These are phyloP conservation scores for Dromaius novaehollandiae DNA, from an alignment of 2,113 vertebrate species.

Conservation along the genomic window DNA sequence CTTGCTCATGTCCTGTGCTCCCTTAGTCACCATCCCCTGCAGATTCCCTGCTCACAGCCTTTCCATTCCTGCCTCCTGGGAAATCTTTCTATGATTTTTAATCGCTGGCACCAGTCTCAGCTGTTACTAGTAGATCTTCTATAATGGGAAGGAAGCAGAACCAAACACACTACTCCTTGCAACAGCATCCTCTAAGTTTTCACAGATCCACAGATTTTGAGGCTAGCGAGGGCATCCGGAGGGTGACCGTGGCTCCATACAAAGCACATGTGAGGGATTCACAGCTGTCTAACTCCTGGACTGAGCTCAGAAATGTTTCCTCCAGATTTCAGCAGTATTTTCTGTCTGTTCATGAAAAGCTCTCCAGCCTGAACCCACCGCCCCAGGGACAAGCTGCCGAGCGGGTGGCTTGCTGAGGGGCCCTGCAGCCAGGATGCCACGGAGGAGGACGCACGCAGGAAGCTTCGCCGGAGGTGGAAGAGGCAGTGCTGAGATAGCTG, in stretches of 20 bases:
- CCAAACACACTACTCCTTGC: not conserved
- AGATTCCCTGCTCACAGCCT: not conserved
- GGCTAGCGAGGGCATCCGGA: not conserved
- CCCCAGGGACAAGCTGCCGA: too few relatives aligned
- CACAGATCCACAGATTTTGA: not conserved
- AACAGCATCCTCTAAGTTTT: not conserved
- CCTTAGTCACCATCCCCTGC: not conserved
- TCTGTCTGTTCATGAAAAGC: not conserved
- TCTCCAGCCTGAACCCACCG: not conserved
- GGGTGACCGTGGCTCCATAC: too few relatives aligned
- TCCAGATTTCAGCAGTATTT: not conserved
- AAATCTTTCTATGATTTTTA: not conserved
- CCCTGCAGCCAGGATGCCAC: not conserved
- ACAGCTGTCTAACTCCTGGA: not conserved
- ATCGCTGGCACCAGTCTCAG: not conserved
- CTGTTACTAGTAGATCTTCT: not conserved
- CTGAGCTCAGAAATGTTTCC: not conserved
- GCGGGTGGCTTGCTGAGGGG: too few relatives aligned
- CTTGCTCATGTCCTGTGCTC: too few relatives aligned
- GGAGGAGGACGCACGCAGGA: not conserved
- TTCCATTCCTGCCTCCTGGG: not conserved
- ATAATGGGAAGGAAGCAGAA: not conserved
- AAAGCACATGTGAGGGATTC: not conserved
- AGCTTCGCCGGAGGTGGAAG: too few relatives aligned
- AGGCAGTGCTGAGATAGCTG: not conserved